Percentiles rank a stretch among this genome's conserved stretches.
Conservation (phyloP, 2,797 vertebrate species). For the Argentina silus region DNA sequence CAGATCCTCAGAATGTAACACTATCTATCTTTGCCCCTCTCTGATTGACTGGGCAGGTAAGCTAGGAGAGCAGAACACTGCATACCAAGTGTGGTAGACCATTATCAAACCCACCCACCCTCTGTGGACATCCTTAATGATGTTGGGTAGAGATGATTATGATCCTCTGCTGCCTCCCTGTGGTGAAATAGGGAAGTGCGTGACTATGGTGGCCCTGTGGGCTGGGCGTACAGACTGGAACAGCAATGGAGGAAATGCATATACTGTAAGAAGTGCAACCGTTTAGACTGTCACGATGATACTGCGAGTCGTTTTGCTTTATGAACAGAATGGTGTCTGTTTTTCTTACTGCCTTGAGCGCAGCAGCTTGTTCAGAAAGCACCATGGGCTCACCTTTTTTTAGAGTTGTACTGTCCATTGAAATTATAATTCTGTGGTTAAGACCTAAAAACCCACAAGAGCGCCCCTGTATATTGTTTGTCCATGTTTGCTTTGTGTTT, state of each 20-base stretch:
- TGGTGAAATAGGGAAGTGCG: slow-evolving; percentile 38
- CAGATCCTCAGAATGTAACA: too few species aligned
- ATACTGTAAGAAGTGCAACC: background rate
- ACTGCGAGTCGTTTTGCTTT: background rate
- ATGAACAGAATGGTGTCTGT: background rate
- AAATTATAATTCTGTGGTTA: too few species aligned
- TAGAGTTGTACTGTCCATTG: too few species aligned
- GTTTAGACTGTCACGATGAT: background rate
- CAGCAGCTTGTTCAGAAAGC: too few species aligned
- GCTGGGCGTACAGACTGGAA: too few species aligned
- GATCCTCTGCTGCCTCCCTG: slow-evolving; percentile 60
- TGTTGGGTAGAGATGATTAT: background rate
- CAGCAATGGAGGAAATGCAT: background rate
- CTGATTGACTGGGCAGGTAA: too few species aligned
- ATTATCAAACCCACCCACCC: background rate
- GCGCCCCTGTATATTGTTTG: too few species aligned
- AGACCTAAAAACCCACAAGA: too few species aligned
- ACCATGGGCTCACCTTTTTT: too few species aligned
- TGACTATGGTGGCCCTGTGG: background rate
- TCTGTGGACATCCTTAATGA: background rate
- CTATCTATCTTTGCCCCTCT: too few species aligned
- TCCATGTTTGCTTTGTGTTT: background rate
- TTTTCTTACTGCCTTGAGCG: too few species aligned
- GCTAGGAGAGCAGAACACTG: too few species aligned
- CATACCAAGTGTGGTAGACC: background rate